These are phyloP conservation scores for Drosophila paranaensis DNA, from an alignment of 2,888 invertebrate species.

Conservation along the genomic window DNA sequence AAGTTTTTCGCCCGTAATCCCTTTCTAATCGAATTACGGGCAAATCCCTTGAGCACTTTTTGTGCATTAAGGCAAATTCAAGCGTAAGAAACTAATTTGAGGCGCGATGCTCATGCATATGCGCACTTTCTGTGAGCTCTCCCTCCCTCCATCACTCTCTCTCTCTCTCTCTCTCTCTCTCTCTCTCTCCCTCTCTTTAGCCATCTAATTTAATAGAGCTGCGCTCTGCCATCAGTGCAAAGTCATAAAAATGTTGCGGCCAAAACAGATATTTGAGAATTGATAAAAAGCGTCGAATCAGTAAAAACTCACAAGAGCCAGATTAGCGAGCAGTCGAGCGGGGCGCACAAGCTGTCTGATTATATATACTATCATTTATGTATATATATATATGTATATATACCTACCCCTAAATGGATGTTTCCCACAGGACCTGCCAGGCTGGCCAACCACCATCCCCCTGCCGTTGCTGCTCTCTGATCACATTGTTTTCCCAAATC, in stretches of 20 bases:
- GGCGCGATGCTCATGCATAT: conserved; percentile 69
- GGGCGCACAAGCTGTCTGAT: conserved; percentile 12
- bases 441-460: conserved; percentile 30
- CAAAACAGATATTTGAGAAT: conserved; percentile 67
- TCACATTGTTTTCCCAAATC: conserved; percentile 83
- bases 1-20: conserved; percentile 69
- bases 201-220: conserved; percentile 60
- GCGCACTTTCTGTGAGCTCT: conserved; percentile 53
- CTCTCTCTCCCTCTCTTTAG: no score
- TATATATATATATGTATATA: conserved; percentile 8
- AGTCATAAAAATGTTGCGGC: conserved; percentile 73
- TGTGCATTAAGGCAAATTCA: conserved; percentile 70
- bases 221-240: conserved; percentile 38
- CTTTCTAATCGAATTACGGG: conserved; percentile 79
- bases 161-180: no score
- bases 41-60: conserved; percentile 70
- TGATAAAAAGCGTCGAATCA: conserved; percentile 73
- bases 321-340: conserved; percentile 54
- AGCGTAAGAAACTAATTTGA: conserved; percentile 79
- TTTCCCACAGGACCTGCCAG: conserved; percentile 67
- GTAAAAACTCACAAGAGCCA: conserved; percentile 68
- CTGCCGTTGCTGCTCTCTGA: conserved; percentile 39
- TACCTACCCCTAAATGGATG: conserved; percentile 64
- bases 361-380: conserved; percentile 8
- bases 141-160: no score